phyloP scores from a whole-genome alignment of 2,888 invertebrate species.

The Fabriciana adippe region DNA sequence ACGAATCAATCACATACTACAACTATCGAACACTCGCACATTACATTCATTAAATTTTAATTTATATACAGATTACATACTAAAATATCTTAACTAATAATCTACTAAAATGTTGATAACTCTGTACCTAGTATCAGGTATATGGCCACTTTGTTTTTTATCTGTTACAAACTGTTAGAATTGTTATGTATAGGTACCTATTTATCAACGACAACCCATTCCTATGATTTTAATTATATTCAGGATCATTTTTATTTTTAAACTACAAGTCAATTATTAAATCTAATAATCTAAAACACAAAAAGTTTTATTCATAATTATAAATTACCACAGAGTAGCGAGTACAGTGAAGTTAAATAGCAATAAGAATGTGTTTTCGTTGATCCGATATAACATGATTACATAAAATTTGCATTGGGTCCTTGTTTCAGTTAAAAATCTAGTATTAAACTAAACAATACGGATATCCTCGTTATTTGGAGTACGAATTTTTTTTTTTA shows the following conservation, averaged over 20 bases:
- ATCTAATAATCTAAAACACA: conserved; percentile 22
- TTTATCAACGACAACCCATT: conserved; percentile 21
- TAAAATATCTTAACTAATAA: conserved; percentile 69
- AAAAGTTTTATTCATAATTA: conserved; percentile 42
- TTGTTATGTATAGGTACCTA: background rate
- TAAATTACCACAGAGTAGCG: conserved; percentile 60
- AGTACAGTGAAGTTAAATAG: conserved; percentile 53
- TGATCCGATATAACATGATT: conserved; percentile 26
- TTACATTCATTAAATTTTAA: conserved; percentile 77
- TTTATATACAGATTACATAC: conserved; percentile 77
- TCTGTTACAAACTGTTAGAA: conserved; percentile 16
- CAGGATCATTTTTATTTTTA: conserved; percentile 34
- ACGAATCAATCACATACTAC: conserved; percentile 76
- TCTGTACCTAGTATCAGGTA: conserved; percentile 56
- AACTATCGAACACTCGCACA: conserved; percentile 81
- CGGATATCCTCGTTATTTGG: background rate
- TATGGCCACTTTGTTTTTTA: conserved; percentile 57
- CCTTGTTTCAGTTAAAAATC: background rate
- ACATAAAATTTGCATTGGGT: conserved; percentile 14
- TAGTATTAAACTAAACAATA: conserved; percentile 11
- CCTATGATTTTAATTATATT: conserved; percentile 5
- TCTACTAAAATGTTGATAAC: conserved; percentile 58
- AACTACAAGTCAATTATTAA: conserved; percentile 40
- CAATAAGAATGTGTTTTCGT: conserved; percentile 31
- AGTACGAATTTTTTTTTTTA: conserved; percentile 1